phyloP scores from a whole-genome alignment of 2,113 vertebrate genomes.

The Pedionomus torquatus region DNA sequence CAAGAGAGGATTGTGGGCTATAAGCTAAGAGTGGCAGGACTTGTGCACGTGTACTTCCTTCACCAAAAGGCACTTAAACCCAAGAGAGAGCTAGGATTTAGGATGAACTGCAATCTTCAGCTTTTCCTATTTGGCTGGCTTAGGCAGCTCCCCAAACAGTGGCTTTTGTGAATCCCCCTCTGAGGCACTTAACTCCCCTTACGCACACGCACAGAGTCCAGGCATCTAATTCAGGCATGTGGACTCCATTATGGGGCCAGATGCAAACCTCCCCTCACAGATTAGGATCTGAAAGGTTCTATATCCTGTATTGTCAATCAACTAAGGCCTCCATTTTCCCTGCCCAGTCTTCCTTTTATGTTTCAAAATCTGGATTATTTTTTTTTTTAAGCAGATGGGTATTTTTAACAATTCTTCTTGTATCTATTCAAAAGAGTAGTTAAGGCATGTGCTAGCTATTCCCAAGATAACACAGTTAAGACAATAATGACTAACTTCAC shows the following conservation, averaged over 20 bases:
- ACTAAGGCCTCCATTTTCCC: background rate
- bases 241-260: conserved; percentile 20
- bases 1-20: background rate
- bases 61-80: conserved; percentile 3
- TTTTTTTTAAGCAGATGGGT: background rate
- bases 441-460: background rate
- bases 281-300: conserved; percentile 20
- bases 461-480: background rate
- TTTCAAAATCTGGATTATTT: background rate
- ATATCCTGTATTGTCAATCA: background rate
- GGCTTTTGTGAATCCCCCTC: conserved; percentile 15
- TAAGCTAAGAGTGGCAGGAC: background rate
- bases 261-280: background rate
- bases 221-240: background rate
- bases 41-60: background rate
- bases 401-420: background rate
- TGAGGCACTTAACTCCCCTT: background rate
- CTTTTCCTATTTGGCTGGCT: conserved; percentile 20
- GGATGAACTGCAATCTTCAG: background rate
- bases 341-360: background rate
- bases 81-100: background rate
- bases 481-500: background rate
- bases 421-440: background rate
- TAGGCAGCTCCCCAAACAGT: conserved; percentile 6
- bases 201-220: background rate